phyloP scores from a whole-genome alignment of 1,140 invertebrate species.

The Ectropis grisescens region DNA sequence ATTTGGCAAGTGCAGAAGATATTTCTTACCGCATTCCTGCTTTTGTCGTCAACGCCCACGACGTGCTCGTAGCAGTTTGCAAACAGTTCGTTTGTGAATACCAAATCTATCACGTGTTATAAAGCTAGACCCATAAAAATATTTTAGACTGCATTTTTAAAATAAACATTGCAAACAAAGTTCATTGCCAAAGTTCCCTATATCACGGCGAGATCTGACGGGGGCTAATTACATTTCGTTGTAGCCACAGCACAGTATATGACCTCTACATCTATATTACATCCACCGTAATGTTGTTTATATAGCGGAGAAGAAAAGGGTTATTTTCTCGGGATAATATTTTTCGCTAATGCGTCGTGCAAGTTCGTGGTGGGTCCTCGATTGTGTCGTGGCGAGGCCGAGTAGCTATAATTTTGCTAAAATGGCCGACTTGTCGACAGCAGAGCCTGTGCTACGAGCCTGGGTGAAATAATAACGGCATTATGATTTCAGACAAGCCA shows the following conservation, averaged over 20 bases:
- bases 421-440: slow-evolving; percentile 56
- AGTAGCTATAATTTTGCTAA: slow-evolving; percentile 58
- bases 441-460: slow-evolving; percentile 38
- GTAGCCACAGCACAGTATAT: slow-evolving; percentile 1
- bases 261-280: too few relatives aligned
- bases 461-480: slow-evolving; percentile 58
- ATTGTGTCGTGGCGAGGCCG: slow-evolving; percentile 42
- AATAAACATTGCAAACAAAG: too few relatives aligned
- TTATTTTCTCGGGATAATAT: slow-evolving; percentile 37
- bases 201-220: slow-evolving; percentile 5
- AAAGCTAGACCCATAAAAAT: too few relatives aligned
- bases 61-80: too few relatives aligned
- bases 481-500: slow-evolving; percentile 56
- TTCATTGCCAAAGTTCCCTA: too few relatives aligned
- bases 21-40: slow-evolving; percentile 17
- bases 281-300: too few relatives aligned
- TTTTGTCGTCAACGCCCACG: slow-evolving; percentile 15
- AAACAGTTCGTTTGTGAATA: too few relatives aligned
- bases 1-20: slow-evolving; percentile 21
- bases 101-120: too few relatives aligned
- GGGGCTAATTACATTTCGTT: slow-evolving; percentile 16
- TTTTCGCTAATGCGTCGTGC: slow-evolving; percentile 42
- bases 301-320: slow-evolving; percentile 9
- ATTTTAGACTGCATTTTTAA: too few relatives aligned
- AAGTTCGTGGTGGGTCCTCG: slow-evolving; percentile 38